These are phyloP conservation scores for Chlamydotis undulata DNA, from an alignment of 2,113 vertebrate genomes.

Conservation along the genomic window DNA sequence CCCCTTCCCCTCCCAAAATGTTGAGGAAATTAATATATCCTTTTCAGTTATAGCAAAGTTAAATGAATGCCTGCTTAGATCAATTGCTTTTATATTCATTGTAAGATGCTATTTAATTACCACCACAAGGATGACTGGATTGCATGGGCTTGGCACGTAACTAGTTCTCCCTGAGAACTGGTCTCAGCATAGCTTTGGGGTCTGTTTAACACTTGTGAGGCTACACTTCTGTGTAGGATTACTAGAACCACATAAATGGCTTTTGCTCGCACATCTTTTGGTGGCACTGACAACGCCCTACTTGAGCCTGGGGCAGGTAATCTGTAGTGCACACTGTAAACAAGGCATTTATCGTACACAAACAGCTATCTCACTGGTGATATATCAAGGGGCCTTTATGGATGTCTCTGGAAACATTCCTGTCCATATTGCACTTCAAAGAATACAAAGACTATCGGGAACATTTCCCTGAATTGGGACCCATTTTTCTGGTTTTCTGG, in stretches of 20 bases:
- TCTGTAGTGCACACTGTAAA: neutral
- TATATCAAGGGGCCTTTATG: neutral
- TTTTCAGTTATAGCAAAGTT: neutral
- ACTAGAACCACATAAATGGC: neutral
- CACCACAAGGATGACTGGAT: neutral
- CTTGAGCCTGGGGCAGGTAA: neutral
- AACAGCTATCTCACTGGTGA: neutral
- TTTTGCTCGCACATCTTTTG: neutral
- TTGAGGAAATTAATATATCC: neutral
- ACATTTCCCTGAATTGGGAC: neutral
- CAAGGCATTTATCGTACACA: neutral
- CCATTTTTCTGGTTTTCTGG: constrained; percentile 11
- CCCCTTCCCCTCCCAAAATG: neutral
- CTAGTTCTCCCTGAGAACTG: neutral
- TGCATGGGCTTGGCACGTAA: neutral
- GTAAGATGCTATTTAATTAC: neutral
- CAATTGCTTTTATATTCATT: neutral
- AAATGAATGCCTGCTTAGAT: neutral
- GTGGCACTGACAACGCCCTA: neutral
- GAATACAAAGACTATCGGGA: neutral
- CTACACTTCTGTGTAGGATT: neutral
- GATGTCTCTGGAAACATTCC: neutral
- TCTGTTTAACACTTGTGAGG: neutral
- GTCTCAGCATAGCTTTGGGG: neutral
- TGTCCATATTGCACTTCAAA: neutral